phyloP scores from a whole-genome alignment of 2,113 vertebrate species.

The Cariama cristata region DNA sequence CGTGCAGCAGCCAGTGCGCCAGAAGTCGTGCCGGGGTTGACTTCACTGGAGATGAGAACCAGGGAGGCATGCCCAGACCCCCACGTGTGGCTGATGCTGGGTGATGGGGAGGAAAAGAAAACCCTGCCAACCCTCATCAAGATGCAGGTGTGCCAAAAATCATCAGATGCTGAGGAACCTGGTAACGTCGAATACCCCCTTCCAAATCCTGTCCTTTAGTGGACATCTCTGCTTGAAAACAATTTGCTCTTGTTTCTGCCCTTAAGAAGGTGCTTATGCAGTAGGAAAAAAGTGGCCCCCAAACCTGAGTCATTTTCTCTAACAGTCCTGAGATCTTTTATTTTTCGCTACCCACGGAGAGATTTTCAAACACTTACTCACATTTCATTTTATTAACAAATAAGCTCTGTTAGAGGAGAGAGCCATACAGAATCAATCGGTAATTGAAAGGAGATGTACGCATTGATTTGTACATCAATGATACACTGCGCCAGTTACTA shows the following conservation, averaged over 20 bases:
- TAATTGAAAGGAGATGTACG: constrained; percentile 32
- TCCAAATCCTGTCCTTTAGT: neutral
- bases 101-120: neutral
- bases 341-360: neutral
- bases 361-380: neutral
- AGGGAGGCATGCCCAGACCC: fast-evolving
- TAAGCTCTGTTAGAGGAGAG: neutral
- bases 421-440: neutral
- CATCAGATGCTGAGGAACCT: neutral
- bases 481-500: neutral
- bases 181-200: fast-evolving
- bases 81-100: fast-evolving
- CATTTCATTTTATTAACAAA: constrained; percentile 53
- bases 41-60: fast-evolving
- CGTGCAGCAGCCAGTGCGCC: fast-evolving
- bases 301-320: neutral
- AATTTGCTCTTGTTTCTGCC: neutral
- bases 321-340: neutral
- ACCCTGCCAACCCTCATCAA: fast-evolving
- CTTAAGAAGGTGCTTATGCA: neutral
- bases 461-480: constrained; percentile 38
- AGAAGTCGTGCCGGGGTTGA: fast-evolving
- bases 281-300: neutral
- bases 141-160: neutral
- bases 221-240: neutral